Percentiles rank a stretch among this genome's conserved stretches.
Conservation (phyloP, 2,797 vertebrate species). For the Lagocephalus sceleratus region DNA sequence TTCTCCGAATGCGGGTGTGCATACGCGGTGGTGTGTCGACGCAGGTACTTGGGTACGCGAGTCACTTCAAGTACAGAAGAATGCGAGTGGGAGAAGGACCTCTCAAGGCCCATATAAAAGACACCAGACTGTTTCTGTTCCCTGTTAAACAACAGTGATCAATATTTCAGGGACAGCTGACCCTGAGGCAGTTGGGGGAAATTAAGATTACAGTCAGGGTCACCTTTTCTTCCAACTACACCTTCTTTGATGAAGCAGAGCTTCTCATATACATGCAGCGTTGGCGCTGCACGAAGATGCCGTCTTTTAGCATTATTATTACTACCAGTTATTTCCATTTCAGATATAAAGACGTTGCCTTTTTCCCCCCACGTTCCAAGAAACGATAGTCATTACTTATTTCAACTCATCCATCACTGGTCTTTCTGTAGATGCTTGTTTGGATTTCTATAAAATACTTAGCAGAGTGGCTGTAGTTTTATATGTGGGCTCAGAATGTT, state of each 20-base stretch:
- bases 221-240: slow-evolving; percentile 31
- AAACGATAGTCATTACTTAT: neutral
- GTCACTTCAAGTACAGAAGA: slow-evolving; percentile 13
- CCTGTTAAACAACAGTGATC: slow-evolving; percentile 50
- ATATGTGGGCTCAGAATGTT: too few species aligned
- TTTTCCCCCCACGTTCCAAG: neutral
- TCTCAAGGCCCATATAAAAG: slow-evolving; percentile 18
- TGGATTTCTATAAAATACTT: too few species aligned
- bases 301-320: neutral
- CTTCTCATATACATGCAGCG: neutral
- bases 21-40: neutral
- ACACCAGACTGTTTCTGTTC: slow-evolving; percentile 24
- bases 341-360: neutral
- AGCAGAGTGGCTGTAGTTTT: too few species aligned
- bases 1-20: neutral
- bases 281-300: neutral
- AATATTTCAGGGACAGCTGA: slow-evolving; percentile 59
- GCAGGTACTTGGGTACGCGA: neutral
- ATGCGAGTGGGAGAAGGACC: slow-evolving; percentile 25
- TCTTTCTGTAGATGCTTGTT: too few species aligned
- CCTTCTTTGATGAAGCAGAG: slow-evolving; percentile 29
- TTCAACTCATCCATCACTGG: too few species aligned
- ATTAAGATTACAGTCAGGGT: slow-evolving; percentile 42
- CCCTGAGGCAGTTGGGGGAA: slow-evolving; percentile 38
- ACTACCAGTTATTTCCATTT: neutral